Percentiles rank a stretch among this genome's conserved stretches.
phyloP scores from a whole-genome alignment of 2,797 vertebrate species.

The Micrastur ruficollis region DNA sequence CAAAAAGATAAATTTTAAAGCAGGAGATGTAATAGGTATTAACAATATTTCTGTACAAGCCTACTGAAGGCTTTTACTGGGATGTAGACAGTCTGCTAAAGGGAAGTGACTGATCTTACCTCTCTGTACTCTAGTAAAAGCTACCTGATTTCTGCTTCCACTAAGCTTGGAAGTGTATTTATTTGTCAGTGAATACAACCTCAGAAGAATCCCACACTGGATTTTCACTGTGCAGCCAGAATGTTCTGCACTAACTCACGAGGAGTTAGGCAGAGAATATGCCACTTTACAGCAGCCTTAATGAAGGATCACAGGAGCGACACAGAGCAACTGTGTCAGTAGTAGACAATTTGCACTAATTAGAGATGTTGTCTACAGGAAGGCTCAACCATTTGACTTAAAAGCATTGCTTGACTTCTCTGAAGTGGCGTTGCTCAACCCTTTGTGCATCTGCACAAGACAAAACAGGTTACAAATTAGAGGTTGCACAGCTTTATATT shows the following conservation, averaged over 20 bases:
- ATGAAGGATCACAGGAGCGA: neutral
- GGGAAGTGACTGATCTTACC: neutral
- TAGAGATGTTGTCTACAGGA: neutral
- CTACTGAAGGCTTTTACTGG: neutral
- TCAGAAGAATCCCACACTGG: accelerated
- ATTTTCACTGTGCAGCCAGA: neutral
- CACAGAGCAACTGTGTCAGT: neutral
- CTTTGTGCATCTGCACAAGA: neutral
- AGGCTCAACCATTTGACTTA: neutral
- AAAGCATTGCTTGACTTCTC: neutral
- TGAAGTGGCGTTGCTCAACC: neutral
- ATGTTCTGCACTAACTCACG: neutral
- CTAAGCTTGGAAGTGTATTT: neutral
- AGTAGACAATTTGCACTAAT: neutral
- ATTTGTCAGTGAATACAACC: neutral
- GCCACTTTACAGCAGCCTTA: neutral
- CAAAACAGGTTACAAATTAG: neutral
- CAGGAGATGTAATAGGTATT: neutral
- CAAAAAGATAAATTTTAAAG: neutral
- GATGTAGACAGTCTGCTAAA: neutral
- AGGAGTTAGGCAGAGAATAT: neutral
- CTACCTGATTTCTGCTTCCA: neutral
- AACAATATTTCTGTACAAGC: neutral
- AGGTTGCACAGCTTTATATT: neutral
- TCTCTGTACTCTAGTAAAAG: neutral